Evolutionary conservation across 53 echinoderm and acorn worm species (phyloP).

Genomic region (Actinopyga echinites): DNA sequence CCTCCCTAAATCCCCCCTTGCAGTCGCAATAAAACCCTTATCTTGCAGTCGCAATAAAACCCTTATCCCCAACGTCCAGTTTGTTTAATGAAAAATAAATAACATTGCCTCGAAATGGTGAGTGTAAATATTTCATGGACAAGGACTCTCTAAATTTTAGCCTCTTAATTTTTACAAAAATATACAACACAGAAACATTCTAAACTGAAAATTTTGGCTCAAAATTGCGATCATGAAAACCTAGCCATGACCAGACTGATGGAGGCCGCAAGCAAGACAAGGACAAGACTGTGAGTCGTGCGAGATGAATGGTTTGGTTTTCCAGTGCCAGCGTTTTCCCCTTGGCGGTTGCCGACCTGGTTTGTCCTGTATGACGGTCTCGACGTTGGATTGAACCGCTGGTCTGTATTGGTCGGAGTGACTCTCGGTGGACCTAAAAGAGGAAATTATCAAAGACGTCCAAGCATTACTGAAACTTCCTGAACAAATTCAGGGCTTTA

Average conservation of each 20-base stretch:
- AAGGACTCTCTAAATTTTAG: conserved; percentile 6
- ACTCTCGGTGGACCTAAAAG: not conserved
- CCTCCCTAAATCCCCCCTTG: too few relatives aligned
- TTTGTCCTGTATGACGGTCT: not conserved
- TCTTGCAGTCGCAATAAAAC: too few relatives aligned
- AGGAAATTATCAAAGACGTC: not conserved
- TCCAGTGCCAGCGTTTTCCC: not conserved
- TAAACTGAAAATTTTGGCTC: not conserved
- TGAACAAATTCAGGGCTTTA: too few relatives aligned
- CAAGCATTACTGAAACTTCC: too few relatives aligned
- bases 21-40: too few relatives aligned
- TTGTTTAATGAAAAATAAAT: too few relatives aligned
- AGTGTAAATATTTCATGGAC: conserved; percentile 16
- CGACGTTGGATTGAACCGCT: not conserved
- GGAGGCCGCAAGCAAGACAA: not conserved
- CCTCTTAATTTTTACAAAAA: conserved; percentile 2
- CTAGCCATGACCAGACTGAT: not conserved
- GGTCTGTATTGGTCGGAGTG: conserved; percentile 5
- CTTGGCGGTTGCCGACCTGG: not conserved
- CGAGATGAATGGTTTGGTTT: not conserved
- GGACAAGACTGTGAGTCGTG: not conserved
- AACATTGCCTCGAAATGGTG: not conserved
- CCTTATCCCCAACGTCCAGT: too few relatives aligned
- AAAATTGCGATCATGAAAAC: not conserved
- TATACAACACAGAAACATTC: not conserved